Evolutionary conservation across 1,140 invertebrate genomes (phyloP).

Genomic region (Cydia strobilella): DNA sequence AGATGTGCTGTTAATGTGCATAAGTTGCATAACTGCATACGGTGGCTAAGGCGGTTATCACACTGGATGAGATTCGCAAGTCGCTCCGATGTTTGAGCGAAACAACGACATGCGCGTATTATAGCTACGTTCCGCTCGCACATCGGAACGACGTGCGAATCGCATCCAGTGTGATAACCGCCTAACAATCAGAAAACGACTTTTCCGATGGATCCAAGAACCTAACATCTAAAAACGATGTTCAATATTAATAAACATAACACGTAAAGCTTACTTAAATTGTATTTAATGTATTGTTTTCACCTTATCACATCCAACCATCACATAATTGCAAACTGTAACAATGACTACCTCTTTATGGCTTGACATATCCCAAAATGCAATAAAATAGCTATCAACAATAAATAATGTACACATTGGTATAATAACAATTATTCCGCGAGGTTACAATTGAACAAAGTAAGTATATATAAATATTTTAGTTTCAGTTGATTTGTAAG

Average conservation of each 20-base stretch:
- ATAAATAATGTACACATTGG: slow-evolving; percentile 23
- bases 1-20: not conserved
- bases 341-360: slow-evolving; percentile 44
- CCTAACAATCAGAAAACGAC: not conserved
- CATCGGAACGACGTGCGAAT: no score
- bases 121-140: no score
- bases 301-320: slow-evolving; percentile 70
- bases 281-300: slow-evolving; percentile 2
- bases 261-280: slow-evolving; percentile 4
- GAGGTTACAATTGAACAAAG: slow-evolving; percentile 1
- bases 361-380: slow-evolving; percentile 33
- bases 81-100: no score
- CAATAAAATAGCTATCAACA: slow-evolving; percentile 14
- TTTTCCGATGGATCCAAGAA: not conserved
- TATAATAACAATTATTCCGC: slow-evolving; percentile 1
- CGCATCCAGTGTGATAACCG: no score
- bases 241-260: not conserved
- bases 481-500: not conserved
- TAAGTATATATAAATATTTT: not conserved
- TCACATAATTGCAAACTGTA: slow-evolving; percentile 51
- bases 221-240: not conserved
- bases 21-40: no score
- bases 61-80: no score
- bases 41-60: no score
- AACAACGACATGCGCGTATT: no score